phyloP scores from a whole-genome alignment of 2,113 vertebrate species.

The Alaudala cheleensis region DNA sequence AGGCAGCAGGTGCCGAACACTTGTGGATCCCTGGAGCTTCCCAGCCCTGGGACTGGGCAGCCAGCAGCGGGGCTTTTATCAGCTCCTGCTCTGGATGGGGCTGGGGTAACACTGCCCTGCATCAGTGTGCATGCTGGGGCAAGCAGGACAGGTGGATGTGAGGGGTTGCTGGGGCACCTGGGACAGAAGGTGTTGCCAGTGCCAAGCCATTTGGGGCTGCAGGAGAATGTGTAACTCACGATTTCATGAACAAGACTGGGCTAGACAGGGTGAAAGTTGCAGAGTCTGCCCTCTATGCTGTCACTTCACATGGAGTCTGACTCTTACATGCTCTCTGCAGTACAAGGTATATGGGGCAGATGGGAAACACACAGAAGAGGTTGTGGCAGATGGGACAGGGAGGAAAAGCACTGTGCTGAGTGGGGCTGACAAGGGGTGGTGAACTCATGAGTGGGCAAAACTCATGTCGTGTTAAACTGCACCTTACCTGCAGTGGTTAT shows the following conservation, averaged over 20 bases:
- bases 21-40: not conserved
- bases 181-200: not conserved
- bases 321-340: not conserved
- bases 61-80: not conserved
- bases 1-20: conserved; percentile 62
- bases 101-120: rapidly evolving
- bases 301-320: not conserved
- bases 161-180: not conserved
- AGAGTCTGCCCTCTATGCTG: not conserved
- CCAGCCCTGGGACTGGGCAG: not conserved
- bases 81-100: not conserved
- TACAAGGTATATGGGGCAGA: not conserved
- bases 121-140: rapidly evolving
- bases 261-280: not conserved
- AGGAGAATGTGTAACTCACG: not conserved
- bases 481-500: not conserved
- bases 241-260: not conserved
- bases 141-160: not conserved
- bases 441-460: not conserved
- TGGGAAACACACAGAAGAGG: not conserved
- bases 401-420: not conserved
- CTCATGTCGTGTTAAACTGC: rapidly evolving
- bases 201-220: not conserved
- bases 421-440: rapidly evolving
- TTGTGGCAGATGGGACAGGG: not conserved